Conservation (phyloP, 2,113 vertebrate genomes). For the Albula goreensis region DNA sequence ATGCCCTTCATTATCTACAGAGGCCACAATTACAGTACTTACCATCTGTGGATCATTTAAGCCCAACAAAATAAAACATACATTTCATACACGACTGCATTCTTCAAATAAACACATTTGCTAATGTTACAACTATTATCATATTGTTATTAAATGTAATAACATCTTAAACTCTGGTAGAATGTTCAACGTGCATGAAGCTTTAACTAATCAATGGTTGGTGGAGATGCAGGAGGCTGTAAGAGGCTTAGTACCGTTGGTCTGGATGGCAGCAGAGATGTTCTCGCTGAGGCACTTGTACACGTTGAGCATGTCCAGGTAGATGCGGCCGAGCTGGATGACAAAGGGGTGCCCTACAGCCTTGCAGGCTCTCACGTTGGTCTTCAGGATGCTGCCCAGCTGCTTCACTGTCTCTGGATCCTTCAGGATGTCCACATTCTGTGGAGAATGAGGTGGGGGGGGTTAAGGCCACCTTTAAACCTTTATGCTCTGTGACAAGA, state of each 20-base stretch:
- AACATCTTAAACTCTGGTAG: too few relatives aligned
- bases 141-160: too few relatives aligned
- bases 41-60: constrained; percentile 96
- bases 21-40: constrained; percentile 47
- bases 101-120: too few relatives aligned
- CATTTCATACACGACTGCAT: too few relatives aligned
- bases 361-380: constrained; percentile 95
- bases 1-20: not conserved
- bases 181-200: too few relatives aligned
- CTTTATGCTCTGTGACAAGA: not conserved
- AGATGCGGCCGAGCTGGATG: constrained; percentile 96
- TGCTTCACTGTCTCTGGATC: constrained; percentile 99
- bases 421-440: constrained; percentile 99
- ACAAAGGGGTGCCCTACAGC: constrained; percentile 97
- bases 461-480: not conserved
- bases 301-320: constrained; percentile 99
- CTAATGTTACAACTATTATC: too few relatives aligned
- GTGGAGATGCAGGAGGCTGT: too few relatives aligned
- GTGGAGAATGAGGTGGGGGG: not conserved
- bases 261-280: constrained; percentile 98
- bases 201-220: too few relatives aligned
- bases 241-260: constrained; percentile 77
- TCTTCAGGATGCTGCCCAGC: constrained; percentile 97
- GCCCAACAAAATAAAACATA: constrained; percentile 35
- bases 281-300: constrained; percentile 99